Evolutionary conservation across 2,888 invertebrate species (phyloP).

Genomic region (Pseudococcus viburni): DNA sequence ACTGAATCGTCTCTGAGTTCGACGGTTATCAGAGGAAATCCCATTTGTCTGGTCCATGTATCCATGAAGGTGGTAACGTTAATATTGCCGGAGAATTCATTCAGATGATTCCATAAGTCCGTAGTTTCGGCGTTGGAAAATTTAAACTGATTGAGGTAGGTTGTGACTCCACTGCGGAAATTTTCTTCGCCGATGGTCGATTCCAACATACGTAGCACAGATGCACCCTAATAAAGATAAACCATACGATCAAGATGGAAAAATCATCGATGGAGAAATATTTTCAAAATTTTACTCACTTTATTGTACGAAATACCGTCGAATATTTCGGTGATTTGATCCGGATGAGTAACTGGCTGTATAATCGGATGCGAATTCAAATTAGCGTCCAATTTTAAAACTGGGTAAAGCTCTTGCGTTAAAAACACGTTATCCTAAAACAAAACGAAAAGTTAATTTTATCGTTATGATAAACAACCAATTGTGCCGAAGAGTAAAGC

Average conservation of each 20-base stretch:
- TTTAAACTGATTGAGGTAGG: constrained; percentile 80
- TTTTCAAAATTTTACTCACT: constrained; percentile 72
- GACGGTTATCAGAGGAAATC: constrained; percentile 84
- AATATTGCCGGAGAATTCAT: constrained; percentile 72
- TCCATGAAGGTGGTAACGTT: constrained; percentile 75
- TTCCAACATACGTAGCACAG: constrained; percentile 90
- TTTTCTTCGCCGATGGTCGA: constrained; percentile 80
- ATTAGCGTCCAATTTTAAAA: constrained; percentile 83
- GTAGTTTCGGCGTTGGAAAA: constrained; percentile 86
- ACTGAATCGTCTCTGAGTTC: constrained; percentile 71
- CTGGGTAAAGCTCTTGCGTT: constrained; percentile 80
- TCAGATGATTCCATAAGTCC: constrained; percentile 81
- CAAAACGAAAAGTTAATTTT: constrained; percentile 62
- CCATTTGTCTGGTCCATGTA: constrained; percentile 92
- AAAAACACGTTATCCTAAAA: constrained; percentile 84
- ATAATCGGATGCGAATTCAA: constrained; percentile 92
- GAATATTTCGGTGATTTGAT: constrained; percentile 92
- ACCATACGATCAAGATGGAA: background rate
- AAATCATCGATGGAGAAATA: background rate
- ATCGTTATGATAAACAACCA: constrained; percentile 1
- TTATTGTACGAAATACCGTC: constrained; percentile 93
- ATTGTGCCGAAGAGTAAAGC: constrained; percentile 66
- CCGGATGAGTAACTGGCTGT: constrained; percentile 85
- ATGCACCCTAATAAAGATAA: constrained; percentile 69
- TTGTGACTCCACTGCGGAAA: constrained; percentile 82